phyloP scores from a whole-genome alignment of 2,797 vertebrate species.

The Psittacula echo region DNA sequence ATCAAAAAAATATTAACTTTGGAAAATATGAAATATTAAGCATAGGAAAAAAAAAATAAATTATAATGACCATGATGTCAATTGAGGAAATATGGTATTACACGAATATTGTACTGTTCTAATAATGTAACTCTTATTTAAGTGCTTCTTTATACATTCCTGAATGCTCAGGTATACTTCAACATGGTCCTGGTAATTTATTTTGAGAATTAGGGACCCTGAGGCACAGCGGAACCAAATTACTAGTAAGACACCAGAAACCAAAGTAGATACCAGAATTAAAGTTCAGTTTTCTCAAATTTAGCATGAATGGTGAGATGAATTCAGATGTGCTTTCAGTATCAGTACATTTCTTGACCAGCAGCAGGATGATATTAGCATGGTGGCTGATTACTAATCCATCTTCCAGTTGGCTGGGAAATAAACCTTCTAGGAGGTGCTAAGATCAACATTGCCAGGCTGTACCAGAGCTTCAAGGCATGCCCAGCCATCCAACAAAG shows the following conservation, averaged over 20 bases:
- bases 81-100: neutral
- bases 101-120: neutral
- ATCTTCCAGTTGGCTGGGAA: neutral
- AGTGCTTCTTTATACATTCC: neutral
- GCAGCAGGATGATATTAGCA: neutral
- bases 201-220: neutral
- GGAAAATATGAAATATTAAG: neutral
- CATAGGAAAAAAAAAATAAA: neutral
- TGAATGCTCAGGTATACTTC: neutral
- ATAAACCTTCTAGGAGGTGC: neutral
- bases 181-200: neutral
- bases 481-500: neutral
- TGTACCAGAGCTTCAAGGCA: neutral
- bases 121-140: neutral
- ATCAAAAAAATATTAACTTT: neutral
- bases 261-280: neutral
- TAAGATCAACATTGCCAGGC: neutral
- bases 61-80: neutral
- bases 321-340: neutral
- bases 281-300: neutral
- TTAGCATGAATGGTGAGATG: neutral
- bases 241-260: neutral
- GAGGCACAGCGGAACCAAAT: neutral
- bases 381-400: neutral
- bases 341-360: neutral